Percentiles rank a stretch among this genome's conserved stretches.
Evolutionary conservation across 2,888 invertebrate species (phyloP).

Genomic region (Lasius platythorax): DNA sequence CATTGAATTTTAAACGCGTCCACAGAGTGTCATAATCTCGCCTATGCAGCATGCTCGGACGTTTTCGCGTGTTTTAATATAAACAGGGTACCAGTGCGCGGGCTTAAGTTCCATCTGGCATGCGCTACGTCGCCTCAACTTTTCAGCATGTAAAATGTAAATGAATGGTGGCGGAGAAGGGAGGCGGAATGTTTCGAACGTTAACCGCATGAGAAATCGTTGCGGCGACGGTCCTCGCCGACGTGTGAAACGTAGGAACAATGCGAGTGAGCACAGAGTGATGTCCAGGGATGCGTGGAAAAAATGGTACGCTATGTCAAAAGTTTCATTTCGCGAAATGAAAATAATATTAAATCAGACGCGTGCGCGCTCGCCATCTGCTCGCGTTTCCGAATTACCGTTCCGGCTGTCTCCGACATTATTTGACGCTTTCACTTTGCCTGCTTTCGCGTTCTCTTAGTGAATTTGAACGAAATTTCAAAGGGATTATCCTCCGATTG

Average conservation of each 20-base stretch:
- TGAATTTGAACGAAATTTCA: not conserved
- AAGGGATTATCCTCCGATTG: not conserved
- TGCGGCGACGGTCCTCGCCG: conserved; percentile 31
- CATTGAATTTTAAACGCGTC: conserved; percentile 54
- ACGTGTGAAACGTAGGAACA: conserved; percentile 62
- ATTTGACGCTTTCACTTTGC: conserved; percentile 46
- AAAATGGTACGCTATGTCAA: conserved; percentile 41
- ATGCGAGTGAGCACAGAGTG: conserved; percentile 18
- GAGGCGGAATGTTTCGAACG: conserved; percentile 49
- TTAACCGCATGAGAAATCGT: conserved; percentile 59
- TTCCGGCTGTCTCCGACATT: conserved; percentile 32
- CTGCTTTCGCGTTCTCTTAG: conserved; percentile 4
- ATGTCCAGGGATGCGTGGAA: conserved; percentile 39
- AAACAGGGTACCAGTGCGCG: conserved; percentile 43
- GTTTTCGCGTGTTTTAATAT: conserved; percentile 57
- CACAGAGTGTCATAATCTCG: conserved; percentile 46
- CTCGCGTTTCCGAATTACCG: conserved; percentile 60
- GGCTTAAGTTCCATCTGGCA: conserved; percentile 54
- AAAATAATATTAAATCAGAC: conserved; percentile 75
- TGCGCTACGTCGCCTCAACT: conserved; percentile 52
- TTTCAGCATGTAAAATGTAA: conserved; percentile 59
- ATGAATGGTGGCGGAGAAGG: conserved; percentile 38
- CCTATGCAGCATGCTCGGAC: conserved; percentile 37
- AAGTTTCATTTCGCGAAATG: conserved; percentile 74
- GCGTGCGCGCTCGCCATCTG: conserved; percentile 57